Evolutionary conservation across 2,113 vertebrate species (phyloP).

Genomic region (Lasiurus borealis): DNA sequence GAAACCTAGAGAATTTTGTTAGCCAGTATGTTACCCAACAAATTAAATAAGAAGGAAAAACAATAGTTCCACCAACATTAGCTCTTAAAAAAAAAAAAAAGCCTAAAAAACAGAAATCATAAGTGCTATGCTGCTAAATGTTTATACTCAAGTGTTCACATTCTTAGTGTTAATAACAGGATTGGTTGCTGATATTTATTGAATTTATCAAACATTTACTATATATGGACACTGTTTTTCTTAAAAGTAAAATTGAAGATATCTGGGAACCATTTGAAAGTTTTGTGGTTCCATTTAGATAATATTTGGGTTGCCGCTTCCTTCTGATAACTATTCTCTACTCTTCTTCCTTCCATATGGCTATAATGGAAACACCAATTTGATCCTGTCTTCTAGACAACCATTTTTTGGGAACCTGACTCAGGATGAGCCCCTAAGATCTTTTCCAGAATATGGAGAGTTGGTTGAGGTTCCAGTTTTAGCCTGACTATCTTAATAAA

Average conservation of each 20-base stretch:
- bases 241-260: background rate
- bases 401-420: background rate
- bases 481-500: background rate
- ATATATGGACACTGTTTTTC: background rate
- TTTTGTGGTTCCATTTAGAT: background rate
- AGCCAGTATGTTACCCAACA: background rate
- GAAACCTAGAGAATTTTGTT: background rate
- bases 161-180: background rate
- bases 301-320: background rate
- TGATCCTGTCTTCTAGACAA: background rate
- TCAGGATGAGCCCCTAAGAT: background rate
- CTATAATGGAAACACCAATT: background rate
- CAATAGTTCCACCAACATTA: background rate
- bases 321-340: background rate
- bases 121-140: background rate
- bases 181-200: background rate
- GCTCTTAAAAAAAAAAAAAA: background rate
- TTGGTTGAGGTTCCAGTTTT: background rate
- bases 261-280: background rate
- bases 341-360: background rate
- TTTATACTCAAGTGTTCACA: background rate
- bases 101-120: background rate
- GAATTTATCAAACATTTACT: slow-evolving; percentile 25
- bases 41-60: background rate
- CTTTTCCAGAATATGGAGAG: background rate